Percentiles rank a stretch among this genome's conserved stretches.
Conservation (phyloP, 2,113 vertebrate genomes). For the Vimba vimba region DNA sequence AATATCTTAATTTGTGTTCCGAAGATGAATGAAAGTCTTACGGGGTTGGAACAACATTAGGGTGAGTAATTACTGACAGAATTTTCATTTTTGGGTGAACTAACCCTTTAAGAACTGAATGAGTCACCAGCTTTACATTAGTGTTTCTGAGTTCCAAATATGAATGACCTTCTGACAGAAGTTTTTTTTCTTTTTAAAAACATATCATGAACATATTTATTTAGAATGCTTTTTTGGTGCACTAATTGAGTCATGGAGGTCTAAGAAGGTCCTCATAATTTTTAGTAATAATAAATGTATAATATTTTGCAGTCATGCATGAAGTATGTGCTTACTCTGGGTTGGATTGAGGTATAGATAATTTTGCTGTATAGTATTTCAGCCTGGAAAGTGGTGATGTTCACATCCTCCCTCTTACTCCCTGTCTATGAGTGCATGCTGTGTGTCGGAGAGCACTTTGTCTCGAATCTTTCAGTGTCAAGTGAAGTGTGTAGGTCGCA, state of each 20-base stretch:
- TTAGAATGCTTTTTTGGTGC: not conserved
- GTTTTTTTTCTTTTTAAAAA: not conserved
- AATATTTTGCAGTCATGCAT: not conserved
- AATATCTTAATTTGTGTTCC: too few species aligned
- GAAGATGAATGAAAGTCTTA: too few species aligned
- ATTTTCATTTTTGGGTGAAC: too few species aligned
- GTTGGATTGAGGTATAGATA: not conserved
- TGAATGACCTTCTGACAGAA: too few species aligned
- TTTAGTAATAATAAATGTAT: not conserved
- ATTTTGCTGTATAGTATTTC: not conserved
- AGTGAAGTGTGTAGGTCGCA: constrained; percentile 45
- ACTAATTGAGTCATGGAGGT: not conserved
- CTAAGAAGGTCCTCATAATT: not conserved
- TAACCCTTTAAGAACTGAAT: not conserved
- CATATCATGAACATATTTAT: not conserved
- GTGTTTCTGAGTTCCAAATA: not conserved
- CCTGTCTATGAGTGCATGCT: constrained; percentile 47
- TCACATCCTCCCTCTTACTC: not conserved
- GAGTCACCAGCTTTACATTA: not conserved
- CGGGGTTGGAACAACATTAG: too few species aligned
- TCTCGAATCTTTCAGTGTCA: constrained; percentile 18
- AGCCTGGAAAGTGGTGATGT: not conserved
- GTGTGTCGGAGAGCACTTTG: not conserved
- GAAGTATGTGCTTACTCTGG: not conserved
- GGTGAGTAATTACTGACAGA: too few species aligned